Conservation (phyloP, 2,113 vertebrate genomes). For the Cyprinodon brontotheroides region DNA sequence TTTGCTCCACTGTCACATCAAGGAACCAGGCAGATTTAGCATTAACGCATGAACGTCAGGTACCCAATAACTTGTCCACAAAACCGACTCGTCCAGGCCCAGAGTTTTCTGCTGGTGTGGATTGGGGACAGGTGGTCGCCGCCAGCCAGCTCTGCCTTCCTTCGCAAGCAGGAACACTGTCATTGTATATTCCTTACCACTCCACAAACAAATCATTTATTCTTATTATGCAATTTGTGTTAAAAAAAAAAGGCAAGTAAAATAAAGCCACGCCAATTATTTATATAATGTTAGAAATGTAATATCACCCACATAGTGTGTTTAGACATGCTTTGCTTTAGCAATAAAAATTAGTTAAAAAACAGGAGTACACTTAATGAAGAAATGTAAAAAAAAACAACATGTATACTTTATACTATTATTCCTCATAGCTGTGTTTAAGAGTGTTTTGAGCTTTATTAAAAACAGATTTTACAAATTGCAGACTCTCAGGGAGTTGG, state of each 20-base stretch:
- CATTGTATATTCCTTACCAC: slow-evolving; percentile 95
- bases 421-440: background rate
- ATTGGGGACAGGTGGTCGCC: slow-evolving; percentile 92
- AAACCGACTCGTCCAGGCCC: slow-evolving; percentile 96
- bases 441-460: too few relatives aligned
- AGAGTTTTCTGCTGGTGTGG: slow-evolving; percentile 97
- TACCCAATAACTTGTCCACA: slow-evolving; percentile 96
- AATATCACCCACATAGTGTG: background rate
- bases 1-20: slow-evolving; percentile 96
- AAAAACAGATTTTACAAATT: too few relatives aligned
- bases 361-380: background rate
- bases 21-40: slow-evolving; percentile 99
- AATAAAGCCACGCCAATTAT: background rate
- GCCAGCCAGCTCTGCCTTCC: slow-evolving; percentile 97
- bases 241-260: background rate
- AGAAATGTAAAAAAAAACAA: background rate
- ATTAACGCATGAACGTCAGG: slow-evolving; percentile 98
- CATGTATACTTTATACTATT: background rate
- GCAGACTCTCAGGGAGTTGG: too few relatives aligned
- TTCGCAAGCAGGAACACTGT: slow-evolving; percentile 93
- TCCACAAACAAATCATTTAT: background rate
- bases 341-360: background rate
- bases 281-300: background rate
- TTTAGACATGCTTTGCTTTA: background rate
- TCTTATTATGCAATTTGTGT: background rate